Percentiles rank a stretch among this genome's conserved stretches.
Conservation (phyloP, 2,888 invertebrate genomes). For the Caradrina clavipalpis region DNA sequence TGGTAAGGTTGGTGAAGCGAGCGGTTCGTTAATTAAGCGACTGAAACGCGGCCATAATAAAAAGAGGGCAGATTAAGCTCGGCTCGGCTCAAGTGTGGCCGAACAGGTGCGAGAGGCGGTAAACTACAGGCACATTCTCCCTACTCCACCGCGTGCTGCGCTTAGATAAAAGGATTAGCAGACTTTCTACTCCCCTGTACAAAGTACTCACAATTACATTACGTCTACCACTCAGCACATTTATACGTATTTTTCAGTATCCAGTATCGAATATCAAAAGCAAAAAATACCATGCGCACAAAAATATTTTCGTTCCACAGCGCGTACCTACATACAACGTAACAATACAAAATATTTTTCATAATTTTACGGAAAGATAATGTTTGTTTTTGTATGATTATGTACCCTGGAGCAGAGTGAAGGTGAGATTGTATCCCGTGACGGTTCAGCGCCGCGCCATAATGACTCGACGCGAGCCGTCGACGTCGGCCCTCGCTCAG, state of each 20-base stretch:
- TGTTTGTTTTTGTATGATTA: constrained; percentile 54
- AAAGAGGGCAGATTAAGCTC: constrained; percentile 78
- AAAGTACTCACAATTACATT: constrained; percentile 72
- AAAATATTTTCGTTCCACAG: constrained; percentile 13
- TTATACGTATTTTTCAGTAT: constrained; percentile 36
- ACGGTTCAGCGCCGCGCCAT: constrained; percentile 75
- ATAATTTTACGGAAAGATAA: constrained; percentile 23
- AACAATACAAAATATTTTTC: constrained; percentile 18
- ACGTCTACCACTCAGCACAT: constrained; percentile 65
- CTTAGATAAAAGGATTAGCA: constrained; percentile 87
- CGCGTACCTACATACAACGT: not conserved
- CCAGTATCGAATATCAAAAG: constrained; percentile 9
- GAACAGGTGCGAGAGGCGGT: constrained; percentile 78
- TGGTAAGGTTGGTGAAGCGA: constrained; percentile 69
- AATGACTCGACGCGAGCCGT: constrained; percentile 77
- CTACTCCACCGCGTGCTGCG: constrained; percentile 79
- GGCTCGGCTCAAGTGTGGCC: constrained; percentile 73
- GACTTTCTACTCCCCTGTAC: constrained; percentile 77
- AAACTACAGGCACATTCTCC: constrained; percentile 71
- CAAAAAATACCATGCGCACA: not conserved
- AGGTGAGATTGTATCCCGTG: constrained; percentile 75
- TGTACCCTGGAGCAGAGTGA: constrained; percentile 49
- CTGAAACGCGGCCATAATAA: constrained; percentile 76
- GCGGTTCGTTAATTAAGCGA: constrained; percentile 78
- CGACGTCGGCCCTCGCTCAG: constrained; percentile 71